Base-by-base conservation (phyloP, 2,113 vertebrate genomes). In the Pseudorhombus dupliciocellatus region DNA sequence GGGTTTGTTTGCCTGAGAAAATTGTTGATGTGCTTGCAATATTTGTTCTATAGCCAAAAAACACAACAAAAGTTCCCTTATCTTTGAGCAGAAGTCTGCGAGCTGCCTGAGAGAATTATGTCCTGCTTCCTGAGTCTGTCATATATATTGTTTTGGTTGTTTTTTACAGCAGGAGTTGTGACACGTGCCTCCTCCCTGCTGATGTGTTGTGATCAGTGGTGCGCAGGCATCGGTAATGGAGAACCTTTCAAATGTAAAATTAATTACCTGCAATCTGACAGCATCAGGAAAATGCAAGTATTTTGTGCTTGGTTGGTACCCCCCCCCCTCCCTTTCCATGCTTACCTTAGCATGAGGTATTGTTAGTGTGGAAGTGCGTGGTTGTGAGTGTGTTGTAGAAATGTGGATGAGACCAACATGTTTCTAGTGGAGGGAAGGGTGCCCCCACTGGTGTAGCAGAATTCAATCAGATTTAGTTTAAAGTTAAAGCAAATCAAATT, bases 161-260 rank as follows among this genome's bases (percentile, higher is more conserved):
- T 54, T 73, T 77, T 80, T 83, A 57, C 69, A 67, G 78, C 61
- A 73, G 72, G 74, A 71, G 61, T 66, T 67, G 24, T 63, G 24
- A 16, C 48, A 48, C 67, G 59, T 67, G 66, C 52, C 55, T 68
- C 48, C 69, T 78, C 54, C 28, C 51, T 63, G 61, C 85, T 79
- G 82, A 86, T 83, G 60, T 82, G 75, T 74, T 70, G 69, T 85
- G 84, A 90, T 89, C 87, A 86, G 66, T 89, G 84, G 57, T 76
- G 78, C 81, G 79, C 34, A 67, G 71, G 70, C 62, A 64, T 53
- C 68, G 59, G 84, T 85, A 79, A 87, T 84, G 66, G 86, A 83
- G 81, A 85, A 88, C 66, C 79, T 90, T 85, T 90, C 72, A 89
- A 76, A 91, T 85, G 80, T 89, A 79, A 87, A 91, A 90, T 86